Evolutionary conservation across 1,140 invertebrate genomes (phyloP).

Genomic region (Panagrolaimus sp.): DNA sequence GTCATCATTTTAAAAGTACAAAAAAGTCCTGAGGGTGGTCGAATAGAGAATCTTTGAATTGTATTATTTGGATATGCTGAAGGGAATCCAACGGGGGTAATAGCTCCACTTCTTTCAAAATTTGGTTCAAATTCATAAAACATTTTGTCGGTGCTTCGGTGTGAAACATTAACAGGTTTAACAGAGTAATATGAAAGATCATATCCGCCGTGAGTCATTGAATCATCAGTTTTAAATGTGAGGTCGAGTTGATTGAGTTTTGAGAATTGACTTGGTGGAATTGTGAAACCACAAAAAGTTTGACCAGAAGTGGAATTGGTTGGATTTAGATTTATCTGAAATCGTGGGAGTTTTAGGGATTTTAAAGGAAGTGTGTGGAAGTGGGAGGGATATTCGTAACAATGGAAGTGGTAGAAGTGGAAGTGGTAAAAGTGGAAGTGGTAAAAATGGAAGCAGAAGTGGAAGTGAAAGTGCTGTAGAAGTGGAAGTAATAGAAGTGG

Average conservation of each 20-base stretch:
- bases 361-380: background rate
- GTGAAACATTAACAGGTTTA: constrained; percentile 10
- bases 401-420: no score
- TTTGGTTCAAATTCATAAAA: constrained; percentile 45
- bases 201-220: constrained; percentile 37
- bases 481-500: no score
- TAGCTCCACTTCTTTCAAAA: constrained; percentile 34
- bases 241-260: constrained; percentile 32
- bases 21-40: constrained; percentile 34
- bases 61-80: constrained; percentile 31
- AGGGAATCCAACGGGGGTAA: constrained; percentile 44
- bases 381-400: no score
- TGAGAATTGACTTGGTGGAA: constrained; percentile 36
- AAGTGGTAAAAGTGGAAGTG: no score
- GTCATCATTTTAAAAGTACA: constrained; percentile 31
- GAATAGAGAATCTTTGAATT: constrained; percentile 34
- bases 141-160: background rate
- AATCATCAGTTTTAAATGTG: constrained; percentile 36
- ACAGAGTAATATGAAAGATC: constrained; percentile 42
- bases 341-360: background rate
- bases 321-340: constrained; percentile 23
- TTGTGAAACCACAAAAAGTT: constrained; percentile 44
- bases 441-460: no score
- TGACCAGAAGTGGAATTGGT: constrained; percentile 7
- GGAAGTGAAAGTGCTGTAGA: no score